A percentile compares a stretch with the other conserved stretches of the same genome.
Conservation (phyloP, 2,113 vertebrate genomes). For the Cyanoramphus novaezelandiae region DNA sequence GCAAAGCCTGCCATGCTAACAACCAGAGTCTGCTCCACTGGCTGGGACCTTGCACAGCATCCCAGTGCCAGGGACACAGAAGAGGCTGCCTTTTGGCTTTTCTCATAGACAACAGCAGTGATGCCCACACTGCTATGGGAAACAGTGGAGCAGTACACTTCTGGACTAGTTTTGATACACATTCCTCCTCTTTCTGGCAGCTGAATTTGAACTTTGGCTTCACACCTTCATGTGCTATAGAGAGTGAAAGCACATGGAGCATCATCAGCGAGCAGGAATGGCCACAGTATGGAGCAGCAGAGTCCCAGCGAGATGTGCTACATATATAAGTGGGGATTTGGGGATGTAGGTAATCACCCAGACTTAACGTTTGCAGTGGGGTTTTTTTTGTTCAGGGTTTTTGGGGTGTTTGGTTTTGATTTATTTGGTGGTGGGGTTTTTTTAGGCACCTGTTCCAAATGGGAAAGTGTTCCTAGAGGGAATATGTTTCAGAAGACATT, state of each 20-base stretch:
- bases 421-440: not conserved
- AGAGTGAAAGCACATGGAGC: not conserved
- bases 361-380: not conserved
- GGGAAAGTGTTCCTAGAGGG: not conserved
- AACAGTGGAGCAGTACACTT: not conserved
- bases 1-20: not conserved
- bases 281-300: not conserved
- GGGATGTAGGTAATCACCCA: not conserved
- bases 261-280: not conserved
- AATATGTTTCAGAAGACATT: slow-evolving; percentile 16
- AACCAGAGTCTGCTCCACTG: not conserved
- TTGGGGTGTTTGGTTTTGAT: not conserved
- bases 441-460: not conserved
- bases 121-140: not conserved
- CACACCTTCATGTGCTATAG: not conserved
- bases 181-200: not conserved
- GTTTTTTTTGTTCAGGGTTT: not conserved
- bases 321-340: not conserved
- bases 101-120: not conserved
- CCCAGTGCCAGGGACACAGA: not conserved
- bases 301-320: not conserved
- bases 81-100: not conserved
- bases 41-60: not conserved
- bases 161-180: not conserved
- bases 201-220: not conserved